Conservation (phyloP, 2,113 vertebrate species). For the Xiphias gladius region DNA sequence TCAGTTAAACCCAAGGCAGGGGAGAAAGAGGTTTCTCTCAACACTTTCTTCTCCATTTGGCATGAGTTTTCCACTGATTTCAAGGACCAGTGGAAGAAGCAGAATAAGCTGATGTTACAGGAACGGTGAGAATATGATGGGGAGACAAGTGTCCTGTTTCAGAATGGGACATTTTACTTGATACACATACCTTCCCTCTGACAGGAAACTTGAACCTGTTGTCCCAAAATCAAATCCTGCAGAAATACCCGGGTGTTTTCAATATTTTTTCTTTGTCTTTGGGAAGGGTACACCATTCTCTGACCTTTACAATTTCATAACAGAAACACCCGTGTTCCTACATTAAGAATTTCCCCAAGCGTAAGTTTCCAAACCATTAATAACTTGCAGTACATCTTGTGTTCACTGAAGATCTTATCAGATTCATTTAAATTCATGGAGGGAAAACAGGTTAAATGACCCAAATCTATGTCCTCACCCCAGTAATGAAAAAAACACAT, state of each 20-base stretch:
- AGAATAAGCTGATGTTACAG: conserved; percentile 94
- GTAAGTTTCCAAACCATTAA: conserved; percentile 56
- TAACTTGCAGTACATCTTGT: conserved; percentile 66
- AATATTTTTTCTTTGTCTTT: background rate
- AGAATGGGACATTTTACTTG: conserved; percentile 17
- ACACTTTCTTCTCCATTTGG: conserved; percentile 95
- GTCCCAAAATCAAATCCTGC: conserved; percentile 24
- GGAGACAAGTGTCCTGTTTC: conserved; percentile 10
- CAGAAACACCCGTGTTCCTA: conserved; percentile 42
- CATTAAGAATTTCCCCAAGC: conserved; percentile 48
- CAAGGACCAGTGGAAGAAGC: conserved; percentile 97
- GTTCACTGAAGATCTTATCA: conserved; percentile 77
- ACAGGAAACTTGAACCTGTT: conserved; percentile 3
- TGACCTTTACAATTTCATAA: conserved; percentile 48
- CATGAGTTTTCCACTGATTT: conserved; percentile 97
- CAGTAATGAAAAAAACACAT: conserved; percentile 75
- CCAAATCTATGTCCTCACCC: conserved; percentile 75
- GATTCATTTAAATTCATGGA: conserved; percentile 80
- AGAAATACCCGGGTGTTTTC: background rate
- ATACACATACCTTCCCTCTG: background rate
- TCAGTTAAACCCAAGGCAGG: conserved; percentile 94
- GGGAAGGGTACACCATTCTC: background rate
- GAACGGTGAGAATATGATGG: conserved; percentile 88
- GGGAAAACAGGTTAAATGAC: conserved; percentile 72
- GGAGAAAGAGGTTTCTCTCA: conserved; percentile 95